Percentiles rank a stretch among this genome's conserved stretches.
These are phyloP conservation scores for Sminthopsis crassicaudata DNA, from an alignment of 2,113 vertebrate genomes.

Conservation along the genomic window DNA sequence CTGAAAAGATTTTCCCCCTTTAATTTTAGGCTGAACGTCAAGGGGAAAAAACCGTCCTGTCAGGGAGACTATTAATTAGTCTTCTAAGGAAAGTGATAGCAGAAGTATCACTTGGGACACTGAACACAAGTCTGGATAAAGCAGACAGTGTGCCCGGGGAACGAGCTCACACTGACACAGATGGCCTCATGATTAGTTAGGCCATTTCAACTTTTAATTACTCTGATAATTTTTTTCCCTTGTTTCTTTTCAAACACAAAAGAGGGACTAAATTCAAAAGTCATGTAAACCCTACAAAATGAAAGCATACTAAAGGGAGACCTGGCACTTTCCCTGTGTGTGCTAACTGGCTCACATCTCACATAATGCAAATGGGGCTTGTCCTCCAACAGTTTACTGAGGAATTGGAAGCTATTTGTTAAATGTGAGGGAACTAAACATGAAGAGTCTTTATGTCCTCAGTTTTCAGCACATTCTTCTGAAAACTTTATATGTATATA, in stretches of 20 bases:
- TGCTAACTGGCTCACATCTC: constrained; percentile 15
- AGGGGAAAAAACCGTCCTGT: neutral
- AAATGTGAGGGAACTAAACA: constrained; percentile 27
- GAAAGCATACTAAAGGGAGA: constrained; percentile 13
- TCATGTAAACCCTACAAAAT: constrained; percentile 28
- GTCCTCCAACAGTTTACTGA: constrained; percentile 34
- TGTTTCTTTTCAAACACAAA: constrained; percentile 7
- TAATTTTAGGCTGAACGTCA: constrained; percentile 18
- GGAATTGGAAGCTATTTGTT: constrained; percentile 1
- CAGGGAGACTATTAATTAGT: neutral
- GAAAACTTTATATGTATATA: neutral
- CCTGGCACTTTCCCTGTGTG: constrained; percentile 5
- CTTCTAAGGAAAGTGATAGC: neutral
- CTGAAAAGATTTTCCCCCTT: neutral
- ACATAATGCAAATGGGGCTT: neutral
- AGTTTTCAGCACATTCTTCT: constrained; percentile 41
- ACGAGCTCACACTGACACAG: too few relatives aligned
- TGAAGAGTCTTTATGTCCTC: constrained; percentile 4
- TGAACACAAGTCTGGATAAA: neutral
- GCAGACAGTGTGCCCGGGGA: neutral
- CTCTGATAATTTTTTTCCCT: constrained; percentile 7
- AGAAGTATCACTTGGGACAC: neutral
- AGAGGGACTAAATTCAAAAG: neutral
- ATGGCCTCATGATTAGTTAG: neutral
- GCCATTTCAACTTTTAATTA: constrained; percentile 6